A percentile compares a stretch with the other conserved stretches of the same genome.
These are phyloP conservation scores for Drosophila prolongata DNA, from an alignment of 2,888 invertebrate species.

Conservation along the genomic window DNA sequence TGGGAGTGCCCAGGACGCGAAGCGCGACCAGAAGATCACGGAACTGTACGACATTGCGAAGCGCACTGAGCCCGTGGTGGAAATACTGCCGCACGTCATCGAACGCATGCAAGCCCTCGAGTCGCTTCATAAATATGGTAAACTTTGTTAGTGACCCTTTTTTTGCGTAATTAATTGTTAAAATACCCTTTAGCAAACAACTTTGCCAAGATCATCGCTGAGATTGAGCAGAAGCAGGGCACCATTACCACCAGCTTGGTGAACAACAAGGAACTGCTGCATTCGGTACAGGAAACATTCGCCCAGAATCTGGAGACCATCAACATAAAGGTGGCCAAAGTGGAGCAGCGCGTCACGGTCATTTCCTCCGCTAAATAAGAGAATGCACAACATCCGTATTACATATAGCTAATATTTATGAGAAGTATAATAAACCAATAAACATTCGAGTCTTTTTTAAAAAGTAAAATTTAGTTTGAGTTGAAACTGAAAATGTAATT, in stretches of 20 bases:
- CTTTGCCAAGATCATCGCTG: conserved; percentile 93
- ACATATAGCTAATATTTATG: conserved; percentile 39
- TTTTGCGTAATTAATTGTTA: neutral
- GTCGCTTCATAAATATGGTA: conserved; percentile 95
- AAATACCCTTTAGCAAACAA: conserved; percentile 89
- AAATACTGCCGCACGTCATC: conserved; percentile 91
- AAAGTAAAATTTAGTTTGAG: neutral
- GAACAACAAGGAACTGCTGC: conserved; percentile 91
- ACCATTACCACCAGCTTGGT: conserved; percentile 89
- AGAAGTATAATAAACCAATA: conserved; percentile 32
- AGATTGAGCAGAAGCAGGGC: conserved; percentile 91
- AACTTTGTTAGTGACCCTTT: conserved; percentile 15
- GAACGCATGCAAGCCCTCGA: conserved; percentile 94
- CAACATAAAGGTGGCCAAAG: conserved; percentile 89
- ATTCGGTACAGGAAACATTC: conserved; percentile 92
- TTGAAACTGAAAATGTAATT: neutral
- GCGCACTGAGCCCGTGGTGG: conserved; percentile 91
- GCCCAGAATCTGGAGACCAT: conserved; percentile 91
- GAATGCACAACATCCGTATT: conserved; percentile 17
- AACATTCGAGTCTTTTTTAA: conserved; percentile 31
- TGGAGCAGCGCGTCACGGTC: conserved; percentile 90
- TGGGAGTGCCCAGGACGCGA: conserved; percentile 86
- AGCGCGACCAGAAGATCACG: conserved; percentile 88
- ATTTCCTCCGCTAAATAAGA: conserved; percentile 68
- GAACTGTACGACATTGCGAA: conserved; percentile 94